A percentile compares a stretch with the other conserved stretches of the same genome.
Evolutionary conservation across 2,797 vertebrate genomes (phyloP).

Genomic region (Zalophus californianus): DNA sequence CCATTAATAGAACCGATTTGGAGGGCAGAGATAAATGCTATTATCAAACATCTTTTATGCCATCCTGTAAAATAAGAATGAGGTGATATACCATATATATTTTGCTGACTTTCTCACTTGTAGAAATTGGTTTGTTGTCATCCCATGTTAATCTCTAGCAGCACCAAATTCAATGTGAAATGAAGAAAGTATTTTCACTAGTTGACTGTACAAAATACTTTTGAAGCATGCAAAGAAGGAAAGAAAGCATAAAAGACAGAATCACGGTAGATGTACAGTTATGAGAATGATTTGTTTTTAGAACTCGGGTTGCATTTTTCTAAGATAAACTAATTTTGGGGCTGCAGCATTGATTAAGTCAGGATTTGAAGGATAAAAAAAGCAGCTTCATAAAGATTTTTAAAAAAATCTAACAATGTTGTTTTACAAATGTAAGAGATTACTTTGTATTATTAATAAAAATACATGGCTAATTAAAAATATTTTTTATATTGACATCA

Average conservation of each 20-base stretch:
- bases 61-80: slow-evolving; percentile 65
- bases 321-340: slow-evolving; percentile 49
- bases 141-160: slow-evolving; percentile 76
- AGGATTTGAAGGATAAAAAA: slow-evolving; percentile 42
- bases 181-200: slow-evolving; percentile 68
- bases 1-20: slow-evolving; percentile 67
- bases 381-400: slow-evolving; percentile 23
- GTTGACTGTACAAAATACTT: slow-evolving; percentile 71
- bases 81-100: slow-evolving; percentile 53
- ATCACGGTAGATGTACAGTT: background rate
- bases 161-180: slow-evolving; percentile 82
- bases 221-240: slow-evolving; percentile 15
- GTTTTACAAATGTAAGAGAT: slow-evolving; percentile 72
- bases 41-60: slow-evolving; percentile 69
- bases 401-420: slow-evolving; percentile 60
- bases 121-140: slow-evolving; percentile 83
- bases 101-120: slow-evolving; percentile 76
- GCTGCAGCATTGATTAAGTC: slow-evolving; percentile 25
- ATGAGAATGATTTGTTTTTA: slow-evolving; percentile 33
- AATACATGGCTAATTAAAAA: slow-evolving; percentile 67
- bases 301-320: slow-evolving; percentile 33
- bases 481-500: slow-evolving; percentile 73
- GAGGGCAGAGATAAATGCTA: slow-evolving; percentile 65
- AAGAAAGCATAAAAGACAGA: background rate
- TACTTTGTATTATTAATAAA: slow-evolving; percentile 77